Evolutionary conservation across 2,888 invertebrate species (phyloP), one percentile per base, ranked within the genome.

Genomic region (Podabrus alpinus): DNA sequence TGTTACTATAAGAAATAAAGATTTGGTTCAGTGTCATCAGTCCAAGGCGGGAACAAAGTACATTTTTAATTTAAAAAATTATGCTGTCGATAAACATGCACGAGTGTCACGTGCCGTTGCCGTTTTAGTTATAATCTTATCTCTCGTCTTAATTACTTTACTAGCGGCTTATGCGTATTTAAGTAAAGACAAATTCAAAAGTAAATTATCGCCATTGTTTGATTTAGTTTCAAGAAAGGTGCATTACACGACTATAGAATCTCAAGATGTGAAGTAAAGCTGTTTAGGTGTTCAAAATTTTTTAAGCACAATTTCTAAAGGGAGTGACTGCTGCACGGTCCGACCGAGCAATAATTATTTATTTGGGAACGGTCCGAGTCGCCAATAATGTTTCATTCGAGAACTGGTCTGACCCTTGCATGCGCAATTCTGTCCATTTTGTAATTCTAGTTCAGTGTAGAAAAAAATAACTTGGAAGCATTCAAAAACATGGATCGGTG

Each of bases 161-260:
- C 83, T 92, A 9, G 86, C 88, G 21, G 90, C 91, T 3, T 88
- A 93, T 69, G 87, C 90, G 17, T 93, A 93, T 82, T 86, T 92
- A 29, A 92, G 92, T 82, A 89, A 91, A 77, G 89, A 90, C 73
- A 89, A 89, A 76, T 86, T 93, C 66, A 89, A 89, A 78, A 88
- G 88, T 74, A 90, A 90, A 84, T 88, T 92, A 60, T 88, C 88
- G 25, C 92, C 93, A 1, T 88, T 93, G 25, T 88, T 93, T 66
- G 91, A 92, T 79, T 90, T 90, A 71, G 90, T 93, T 59, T 90
- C 92, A 59, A 90, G 92, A 83, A 92, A 93, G 84, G 93, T 94
- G 59, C 92, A 93, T 78, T 94, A 94, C 81, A 93, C 93, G 1
- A 92, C 92, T 9, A 93, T 94, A 21, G 87, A 88, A 79, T 86